Evolutionary conservation across 2,888 invertebrate genomes (phyloP), one percentile per base, ranked within the genome.

Genomic region (Epinotia demarniana): DNA sequence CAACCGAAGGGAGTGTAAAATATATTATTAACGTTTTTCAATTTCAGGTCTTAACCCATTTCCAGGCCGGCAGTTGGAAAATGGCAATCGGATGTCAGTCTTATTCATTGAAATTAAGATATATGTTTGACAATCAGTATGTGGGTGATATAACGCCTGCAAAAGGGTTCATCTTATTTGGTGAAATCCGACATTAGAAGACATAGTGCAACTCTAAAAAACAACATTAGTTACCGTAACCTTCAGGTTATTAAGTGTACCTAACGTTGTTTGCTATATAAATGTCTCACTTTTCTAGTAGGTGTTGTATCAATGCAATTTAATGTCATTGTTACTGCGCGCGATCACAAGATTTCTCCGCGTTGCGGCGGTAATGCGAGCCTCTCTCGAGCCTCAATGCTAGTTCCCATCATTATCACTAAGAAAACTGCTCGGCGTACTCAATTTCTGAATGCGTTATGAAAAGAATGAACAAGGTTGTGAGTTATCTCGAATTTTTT

Each of bases 271-370:
- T 77, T 75, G 74, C 72, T 66, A 43, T 77, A 66, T 78, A 74
- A 70, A 39, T 75, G 60, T 77, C 61, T 73, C 75, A 78, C 78
- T 77, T 76, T 78, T 79, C 76, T 79, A 77, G 77, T 76, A 78
- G 75, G 76, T 70, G 67, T 63, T 73, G 81, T 87, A 84, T 82
- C 85, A 84, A 80, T 83, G 78, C 83, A 82, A 79, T 80, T 82
- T 81, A 77, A 78, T 80, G 79, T 85, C 82, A 86, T 87, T 84
- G 83, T 82, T 79, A 78, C 79, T 58, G 77, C 39, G 39, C 39
- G 9, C 79, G 83, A 81, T 86, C 84, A 82, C 84, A 85, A 85
- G 87, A 87, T 89, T 88, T 89, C 88, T 86, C 88, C 85, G 84
- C 85, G 85, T 85, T 68, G 70, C 72, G 49, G 68, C 57, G 58